Conservation (phyloP, 2,888 invertebrate genomes). For the Andrena hattorfiana region DNA sequence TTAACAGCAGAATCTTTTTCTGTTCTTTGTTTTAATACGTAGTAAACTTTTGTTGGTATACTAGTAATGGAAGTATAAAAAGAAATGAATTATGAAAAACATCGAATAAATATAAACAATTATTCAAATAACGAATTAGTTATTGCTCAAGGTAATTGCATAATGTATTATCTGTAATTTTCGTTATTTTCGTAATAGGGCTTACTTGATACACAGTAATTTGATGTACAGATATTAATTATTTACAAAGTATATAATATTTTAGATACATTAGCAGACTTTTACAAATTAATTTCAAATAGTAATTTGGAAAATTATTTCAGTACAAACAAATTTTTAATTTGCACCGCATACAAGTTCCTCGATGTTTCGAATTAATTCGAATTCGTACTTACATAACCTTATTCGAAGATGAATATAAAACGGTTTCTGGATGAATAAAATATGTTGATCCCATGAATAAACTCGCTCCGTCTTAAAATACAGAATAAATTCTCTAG, state of each 20-base stretch:
- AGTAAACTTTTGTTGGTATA: neutral
- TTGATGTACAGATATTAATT: neutral
- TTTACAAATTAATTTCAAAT: neutral
- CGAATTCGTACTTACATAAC: neutral
- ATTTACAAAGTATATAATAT: neutral
- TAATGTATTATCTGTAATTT: neutral
- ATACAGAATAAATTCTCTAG: neutral
- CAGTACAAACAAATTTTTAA: neutral
- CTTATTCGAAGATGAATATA: neutral
- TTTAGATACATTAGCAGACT: neutral
- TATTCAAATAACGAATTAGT: neutral
- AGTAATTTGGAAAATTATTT: conserved; percentile 1
- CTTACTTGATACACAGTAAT: neutral
- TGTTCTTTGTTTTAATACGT: neutral
- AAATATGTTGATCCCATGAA: neutral
- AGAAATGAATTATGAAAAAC: neutral
- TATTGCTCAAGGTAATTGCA: neutral
- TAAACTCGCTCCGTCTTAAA: neutral
- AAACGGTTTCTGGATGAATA: neutral
- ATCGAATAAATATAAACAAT: neutral
- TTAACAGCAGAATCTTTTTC: neutral
- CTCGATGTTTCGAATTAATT: neutral
- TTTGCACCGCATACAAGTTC: neutral
- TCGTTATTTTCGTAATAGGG: too few relatives aligned
- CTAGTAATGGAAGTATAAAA: neutral